Base-by-base conservation (phyloP, 92 coral and sea anemone genomes). In the Actinostola sp. region DNA sequence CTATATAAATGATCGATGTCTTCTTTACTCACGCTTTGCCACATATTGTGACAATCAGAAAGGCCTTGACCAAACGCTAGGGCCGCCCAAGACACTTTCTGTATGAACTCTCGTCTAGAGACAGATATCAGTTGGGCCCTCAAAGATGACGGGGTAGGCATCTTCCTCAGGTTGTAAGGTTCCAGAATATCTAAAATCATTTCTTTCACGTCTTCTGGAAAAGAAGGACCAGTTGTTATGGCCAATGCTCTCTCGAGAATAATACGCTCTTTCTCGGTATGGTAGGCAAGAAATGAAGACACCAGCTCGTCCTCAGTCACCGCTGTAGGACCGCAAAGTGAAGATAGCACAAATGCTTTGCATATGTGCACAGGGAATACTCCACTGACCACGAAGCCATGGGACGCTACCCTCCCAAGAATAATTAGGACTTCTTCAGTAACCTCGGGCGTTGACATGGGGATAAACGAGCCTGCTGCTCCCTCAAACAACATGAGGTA, bases 321-420 rank as follows among this genome's bases (percentile, higher is more conserved):
- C 30, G 43, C 44, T 24, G 59, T 58, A 52, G 56, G 43, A n/a
- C 61, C 25, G 38, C 56, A 46, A 45, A 73, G 80, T 39, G 59
- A 59, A 34, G 80, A 58, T 61, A 73, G 15, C 61, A 73, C 31
- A 39, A 73, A 73, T 73, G 80, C 60, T 63, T 73, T 73, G 43
- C 44, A 73, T 21, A 73, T 60, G 80, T 62, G 56, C 15, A 60
- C 30, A 61, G 80, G 80, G 46, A 73, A 73, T 33, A 73, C 80
- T 61, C 80, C 80, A 73, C 69, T 73, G 41, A 73, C 80, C 36
- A 73, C 80, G 34, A 25, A 73, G 45, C 80, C 80, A 73, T 73
- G 80, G 39, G 80, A 73, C 16, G 80, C 80, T 10, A 73, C 59
- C 34, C 80, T 73, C 43, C 80, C 80, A 59, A 73, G 80, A 25